Base-by-base conservation (phyloP, 2,797 vertebrate genomes). In the Siniperca obscura region DNA sequence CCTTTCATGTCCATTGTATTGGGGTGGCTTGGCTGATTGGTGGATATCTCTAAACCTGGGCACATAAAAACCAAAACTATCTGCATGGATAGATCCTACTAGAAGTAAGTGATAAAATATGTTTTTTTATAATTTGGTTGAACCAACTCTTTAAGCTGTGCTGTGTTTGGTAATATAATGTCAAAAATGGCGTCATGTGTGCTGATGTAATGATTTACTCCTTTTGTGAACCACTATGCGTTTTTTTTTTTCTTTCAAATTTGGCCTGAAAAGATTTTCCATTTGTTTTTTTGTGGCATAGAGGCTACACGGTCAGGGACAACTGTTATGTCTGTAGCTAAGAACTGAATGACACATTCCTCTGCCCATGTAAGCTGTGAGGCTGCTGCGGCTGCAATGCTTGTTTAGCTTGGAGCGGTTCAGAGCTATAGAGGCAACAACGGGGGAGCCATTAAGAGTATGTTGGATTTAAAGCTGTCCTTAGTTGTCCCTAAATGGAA, bases 331-430 rank as follows among this genome's bases (percentile, higher is more conserved):
- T 81, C 84, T 90, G 67, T 57, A 57, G 70, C 79, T 78, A 76
- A 82, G 76, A 57, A 62, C 16, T 73, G 67, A 70, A 72, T 34
- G 78, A 77, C 76, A 50, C 78, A 57, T 74, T 44, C 12, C 22
- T 57, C 56, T 17, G 67, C 12, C 78, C 44, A 1, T 78, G 61
- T 82, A 82, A 87, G 66, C 79, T 64, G 57, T 79, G 78, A 80
- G 68, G 76, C 55, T 70, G 52, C 76, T 87, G 86, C 7, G 81
- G 82, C 70, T 14, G 61, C 6, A 13, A 0, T 79, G 72, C 42
- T 84, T 89, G 71, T 84, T 85, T 87, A 69, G 52, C 30, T 89
- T 87, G 80, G 86, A 87, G 59, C 68, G 13, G 44, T 30, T 69
- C 52, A 21, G 53, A 66, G 68, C 44, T 68, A 50, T 25, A 62